Base-by-base conservation (phyloP, 2,797 vertebrate genomes). In the Gymnocypris eckloni region DNA sequence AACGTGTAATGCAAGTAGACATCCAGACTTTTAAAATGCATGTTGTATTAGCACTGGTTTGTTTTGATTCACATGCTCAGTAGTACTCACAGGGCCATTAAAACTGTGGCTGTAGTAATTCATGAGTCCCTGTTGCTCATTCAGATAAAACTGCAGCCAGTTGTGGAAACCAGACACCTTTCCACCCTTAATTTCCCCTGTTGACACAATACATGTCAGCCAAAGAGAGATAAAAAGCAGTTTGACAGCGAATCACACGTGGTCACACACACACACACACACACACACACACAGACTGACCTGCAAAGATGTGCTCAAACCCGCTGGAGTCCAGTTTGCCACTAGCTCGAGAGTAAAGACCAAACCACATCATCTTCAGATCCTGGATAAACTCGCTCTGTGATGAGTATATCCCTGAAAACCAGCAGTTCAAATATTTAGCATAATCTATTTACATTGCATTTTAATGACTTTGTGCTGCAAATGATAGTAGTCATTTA, bases 331-430 rank as follows among this genome's bases (percentile, higher is more conserved):
- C 97, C 70, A 78, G 37, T 5, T 94, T 92, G 0, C 92, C 93
- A 0, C 89, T 90, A 12, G 93, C 88, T 79, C 98, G 94, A 22
- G 97, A 97, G 92, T 99, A 99, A 8, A 99, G 95, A 3, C 97
- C 97, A 6, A 99, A 99, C 98, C 98, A 99, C 97, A 99, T 99
- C 91, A 95, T 96, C 94, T 96, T 96, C 89, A 99, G 86, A 87
- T 99, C 97, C 0, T 92, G 33, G 0, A 95, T 1, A 1, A 99
- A 98, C 22, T 96, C 97, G 25, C 91, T 89, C 90, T 97, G 91
- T 0, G 97, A 96, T 61, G 87, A 16, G 28, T 98, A 99, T 39
- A 92, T 83, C 0, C 95, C 98, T 99, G 90, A 9, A 64, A 43
- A 79, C 18, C 4, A 37, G 48, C 1, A 1, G 16, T 6, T 48